Percentiles rank a stretch among this genome's conserved stretches.
phyloP scores from a whole-genome alignment of 2,797 vertebrate species.

The Crocidura indochinensis region DNA sequence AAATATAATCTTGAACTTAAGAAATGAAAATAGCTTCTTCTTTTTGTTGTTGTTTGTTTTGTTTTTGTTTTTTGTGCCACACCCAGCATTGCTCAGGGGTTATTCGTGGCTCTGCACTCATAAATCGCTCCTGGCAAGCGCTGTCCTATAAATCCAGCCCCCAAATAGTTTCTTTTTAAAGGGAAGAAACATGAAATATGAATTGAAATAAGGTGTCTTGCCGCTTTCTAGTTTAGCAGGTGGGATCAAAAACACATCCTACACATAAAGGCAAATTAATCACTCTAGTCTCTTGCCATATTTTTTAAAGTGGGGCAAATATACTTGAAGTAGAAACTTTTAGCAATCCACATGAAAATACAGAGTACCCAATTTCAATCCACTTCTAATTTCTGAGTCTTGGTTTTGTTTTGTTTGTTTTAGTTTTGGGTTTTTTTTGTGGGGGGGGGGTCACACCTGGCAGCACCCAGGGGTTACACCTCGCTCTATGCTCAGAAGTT shows the following conservation, averaged over 20 bases:
- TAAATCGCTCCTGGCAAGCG: too few relatives aligned
- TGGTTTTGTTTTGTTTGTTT: background rate
- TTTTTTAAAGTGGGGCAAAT: background rate
- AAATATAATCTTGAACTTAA: background rate
- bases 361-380: background rate
- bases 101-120: too few relatives aligned
- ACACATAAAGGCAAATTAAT: background rate
- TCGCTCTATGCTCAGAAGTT: too few relatives aligned
- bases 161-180: too few relatives aligned
- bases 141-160: too few relatives aligned
- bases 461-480: too few relatives aligned
- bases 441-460: too few relatives aligned
- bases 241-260: background rate
- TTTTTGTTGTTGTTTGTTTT: too few relatives aligned
- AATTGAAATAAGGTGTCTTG: background rate
- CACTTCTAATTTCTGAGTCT: background rate
- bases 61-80: too few relatives aligned
- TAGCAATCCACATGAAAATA: background rate
- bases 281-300: background rate
- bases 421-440: too few relatives aligned
- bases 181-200: too few relatives aligned
- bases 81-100: too few relatives aligned
- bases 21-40: slow-evolving; percentile 3
- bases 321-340: background rate
- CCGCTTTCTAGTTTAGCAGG: background rate